Evolutionary conservation across 2,888 invertebrate species (phyloP).

Genomic region (Caenorhabditis macrosperma): DNA sequence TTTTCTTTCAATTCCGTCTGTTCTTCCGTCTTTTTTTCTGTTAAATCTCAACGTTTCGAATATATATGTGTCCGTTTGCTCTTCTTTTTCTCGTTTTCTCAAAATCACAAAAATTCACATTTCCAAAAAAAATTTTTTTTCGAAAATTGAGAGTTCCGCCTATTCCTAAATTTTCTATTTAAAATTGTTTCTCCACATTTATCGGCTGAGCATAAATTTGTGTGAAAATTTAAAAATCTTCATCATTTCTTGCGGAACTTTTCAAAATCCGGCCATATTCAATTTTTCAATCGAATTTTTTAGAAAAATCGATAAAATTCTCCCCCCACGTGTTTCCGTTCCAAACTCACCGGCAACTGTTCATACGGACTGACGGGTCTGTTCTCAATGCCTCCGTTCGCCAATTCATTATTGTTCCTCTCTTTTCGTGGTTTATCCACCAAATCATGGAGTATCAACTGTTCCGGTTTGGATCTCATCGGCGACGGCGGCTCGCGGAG

Average conservation of each 20-base stretch:
- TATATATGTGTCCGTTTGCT: no score
- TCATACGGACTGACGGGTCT: slow-evolving; percentile 72
- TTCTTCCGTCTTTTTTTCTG: no score
- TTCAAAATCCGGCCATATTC: no score
- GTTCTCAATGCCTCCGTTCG: slow-evolving; percentile 28
- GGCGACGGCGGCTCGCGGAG: slow-evolving; percentile 50
- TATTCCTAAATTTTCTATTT: no score
- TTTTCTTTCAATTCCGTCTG: no score
- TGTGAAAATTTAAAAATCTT: no score
- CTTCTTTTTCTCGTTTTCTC: neutral
- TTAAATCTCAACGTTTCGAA: no score
- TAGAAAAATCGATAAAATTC: no score
- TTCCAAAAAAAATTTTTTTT: neutral
- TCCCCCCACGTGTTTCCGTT: no score
- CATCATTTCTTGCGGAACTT: neutral
- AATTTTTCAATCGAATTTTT: neutral
- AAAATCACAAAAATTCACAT: neutral
- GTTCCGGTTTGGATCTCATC: slow-evolving; percentile 49
- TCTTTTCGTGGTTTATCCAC: slow-evolving; percentile 56
- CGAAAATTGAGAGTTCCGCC: no score
- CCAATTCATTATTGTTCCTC: slow-evolving; percentile 51
- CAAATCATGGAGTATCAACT: slow-evolving; percentile 38
- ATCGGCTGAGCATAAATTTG: no score
- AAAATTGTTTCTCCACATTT: no score
- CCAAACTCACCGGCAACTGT: slow-evolving; percentile 68